Evolutionary conservation across 2,797 vertebrate genomes (phyloP), one percentile per base, ranked within the genome.

Genomic region (Sebastes cheni): DNA sequence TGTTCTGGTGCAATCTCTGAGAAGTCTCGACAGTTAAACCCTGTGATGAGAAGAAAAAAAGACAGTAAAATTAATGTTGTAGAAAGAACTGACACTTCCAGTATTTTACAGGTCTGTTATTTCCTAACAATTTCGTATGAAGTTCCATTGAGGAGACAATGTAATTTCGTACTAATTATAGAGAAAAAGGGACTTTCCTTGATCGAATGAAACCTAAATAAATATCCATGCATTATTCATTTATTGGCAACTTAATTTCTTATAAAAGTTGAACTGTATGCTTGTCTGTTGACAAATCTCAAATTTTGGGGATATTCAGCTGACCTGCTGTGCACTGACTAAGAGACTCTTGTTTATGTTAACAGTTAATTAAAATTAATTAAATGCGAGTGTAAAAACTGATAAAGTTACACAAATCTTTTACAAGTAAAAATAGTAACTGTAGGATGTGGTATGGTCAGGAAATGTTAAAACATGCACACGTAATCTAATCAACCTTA

Each of bases 1-100:
- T 96, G 91, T 86, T 95, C 93, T 30, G 97, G 96, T 27, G 96
- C 96, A 6, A 98, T 95, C 23, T 96, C 95, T 32, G 95, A 95
- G 88, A 98, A 98, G 66, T 96, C 96, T 86, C 97, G 94, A 78
- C 97, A 97, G 77, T 94, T 95, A 76, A 97, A 97, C 14, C 96
- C 97, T 98, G 88, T 20, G 82, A 89, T 65, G 2, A 65, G 14
- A 83, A 30, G 58, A 80, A 74, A 54, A 23, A 2, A 58, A 65
- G 0, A 42, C 2, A 64, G 9, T 18, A 2, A 0, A 29, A 66
- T 22, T 2, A 12, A 14, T 66, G 11, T 64, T 71, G 8, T 14
- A 14, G 8, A 59, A 34, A 52, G 0, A 75, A 59, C 12, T 8
- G 8, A 46, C 8, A 30, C 34, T 25, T 32, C 12, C 8, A 8